Evolutionary conservation across 2,888 invertebrate species (phyloP), one percentile per base, ranked within the genome.

Genomic region (Thereva unica): DNA sequence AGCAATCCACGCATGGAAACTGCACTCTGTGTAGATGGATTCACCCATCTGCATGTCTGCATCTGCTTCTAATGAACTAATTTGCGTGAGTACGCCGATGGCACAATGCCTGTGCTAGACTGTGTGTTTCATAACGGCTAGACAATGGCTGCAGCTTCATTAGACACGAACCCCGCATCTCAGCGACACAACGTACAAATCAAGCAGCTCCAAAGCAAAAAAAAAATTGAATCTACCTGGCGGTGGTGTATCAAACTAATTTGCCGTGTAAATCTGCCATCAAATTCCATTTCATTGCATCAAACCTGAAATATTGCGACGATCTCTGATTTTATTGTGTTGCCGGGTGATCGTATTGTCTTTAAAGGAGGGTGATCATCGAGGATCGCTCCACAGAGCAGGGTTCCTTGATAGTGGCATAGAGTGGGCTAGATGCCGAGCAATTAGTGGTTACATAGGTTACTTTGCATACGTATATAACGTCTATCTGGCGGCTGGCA

Each of bases 271-370:
- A 65, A 55, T 55, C 65, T 47, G 55, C 54, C 65, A 54, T 65
- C 56, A 65, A 65, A 65, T 65, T 65, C 56, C 65, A 53, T 10
- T 65, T 65, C 53, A 54, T 65, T 65, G 65, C 65, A 65, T 55
- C 65, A 65, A 65, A 55, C 49, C 38, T 54, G 47, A 65, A 56
- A 55, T 65, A 65, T 65, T 47, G 55, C 65, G 56, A 40, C 56
- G 40, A 65, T 55, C 37, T 65, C 47, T 65, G 49, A 47, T 65
- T 65, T 65, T 65, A 65, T 65, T 65, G 40, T 54, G 49, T 38
- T 64, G 35, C 35, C 35, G 9, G 23, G 23, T 44, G 45, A 61
- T 50, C 52, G 38, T 52, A 63, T 44, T 52, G 52, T 42, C 52
- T 49, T 10, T 8, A 47, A 42, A 10, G 53, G 4, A 38, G 41